Base-by-base conservation (phyloP, 2,113 vertebrate species). In the Gambusia holbrooki region DNA sequence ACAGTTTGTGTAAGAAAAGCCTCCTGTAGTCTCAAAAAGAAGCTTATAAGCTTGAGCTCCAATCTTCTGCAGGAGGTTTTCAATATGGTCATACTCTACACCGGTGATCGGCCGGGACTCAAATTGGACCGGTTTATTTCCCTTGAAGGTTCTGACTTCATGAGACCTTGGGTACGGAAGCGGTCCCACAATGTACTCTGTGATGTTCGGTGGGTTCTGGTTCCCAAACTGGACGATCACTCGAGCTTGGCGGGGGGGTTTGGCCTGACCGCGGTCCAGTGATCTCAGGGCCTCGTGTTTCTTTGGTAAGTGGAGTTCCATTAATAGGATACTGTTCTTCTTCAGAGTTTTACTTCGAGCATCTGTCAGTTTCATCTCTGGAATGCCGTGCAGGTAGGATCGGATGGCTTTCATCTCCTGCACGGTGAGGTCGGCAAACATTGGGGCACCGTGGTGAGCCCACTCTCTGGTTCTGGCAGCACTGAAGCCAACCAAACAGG, bases 251-350 rank as follows among this genome's bases (percentile, higher is more conserved):
- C 97, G 94, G 0, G 1, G 54, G 0, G 97, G 97, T 37, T 74
- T 94, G 5, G 87, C 86, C 0, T 91, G 91, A 0, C 92, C 93
- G 0, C 66, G 69, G 11, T 96, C 94, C 78, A 98, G 92, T 66
- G 95, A 95, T 27, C 66, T 86, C 69, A 98, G 92, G 7, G 96
- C 96, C 1, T 83, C 83, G 0, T 91, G 88, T 79, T 99, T 98
- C 67, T 63, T 93, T 10, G 97, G 97, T 13, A 96, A 61, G 66
- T 96, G 88, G 64, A 96, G 93, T 86, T 99, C 97, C 2, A 97
- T 95, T 73, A 98, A 92, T 25, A 98, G 93, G 65, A 98, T 94
- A 0, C 90, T 94, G 90, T 98, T 99, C 84, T 95, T 96, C 71
- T 93, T 93, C 32, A 97, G 61, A 3, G 83, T n/a, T 0, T 35